Evolutionary conservation across 1,140 invertebrate genomes (phyloP).

Genomic region (Drosophila yakuba): DNA sequence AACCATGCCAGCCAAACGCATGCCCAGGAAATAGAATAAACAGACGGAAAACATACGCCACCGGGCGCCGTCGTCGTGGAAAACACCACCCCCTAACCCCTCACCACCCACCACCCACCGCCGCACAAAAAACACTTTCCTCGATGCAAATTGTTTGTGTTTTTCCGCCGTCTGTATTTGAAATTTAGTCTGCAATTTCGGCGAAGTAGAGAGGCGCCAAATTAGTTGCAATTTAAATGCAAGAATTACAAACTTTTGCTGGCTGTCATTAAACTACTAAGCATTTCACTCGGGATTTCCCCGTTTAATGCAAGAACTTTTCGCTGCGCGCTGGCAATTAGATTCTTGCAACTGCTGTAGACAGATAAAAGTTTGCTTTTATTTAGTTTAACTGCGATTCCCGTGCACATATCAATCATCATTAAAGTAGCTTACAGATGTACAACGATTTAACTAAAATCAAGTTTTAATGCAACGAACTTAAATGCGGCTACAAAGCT

Average conservation of each 20-base stretch:
- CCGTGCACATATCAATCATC: conserved; percentile 24
- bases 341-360: conserved; percentile 18
- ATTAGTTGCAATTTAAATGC: conserved; percentile 81
- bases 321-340: conserved; percentile 19
- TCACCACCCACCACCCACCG: not conserved
- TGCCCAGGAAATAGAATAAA: conserved; percentile 67
- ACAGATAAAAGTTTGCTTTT: conserved; percentile 38
- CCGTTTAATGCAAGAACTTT: conserved; percentile 23
- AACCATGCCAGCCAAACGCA: conserved; percentile 1
- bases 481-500: not conserved
- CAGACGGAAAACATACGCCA: conserved; percentile 48
- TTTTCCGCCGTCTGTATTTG: conserved; percentile 61
- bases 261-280: conserved; percentile 50
- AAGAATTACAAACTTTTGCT: conserved; percentile 68
- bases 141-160: conserved; percentile 78
- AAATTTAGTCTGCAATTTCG: conserved; percentile 49
- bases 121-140: conserved; percentile 60
- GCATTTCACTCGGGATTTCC: conserved; percentile 47
- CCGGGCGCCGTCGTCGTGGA: conserved; percentile 4
- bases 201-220: conserved; percentile 46
- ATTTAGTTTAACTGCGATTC: conserved; percentile 7
- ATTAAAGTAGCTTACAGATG: not conserved
- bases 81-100: not conserved
- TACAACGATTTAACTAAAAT: not conserved
- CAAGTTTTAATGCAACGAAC: not conserved